phyloP scores from a whole-genome alignment of 2,888 invertebrate genomes.

The Lycaena phlaeas region DNA sequence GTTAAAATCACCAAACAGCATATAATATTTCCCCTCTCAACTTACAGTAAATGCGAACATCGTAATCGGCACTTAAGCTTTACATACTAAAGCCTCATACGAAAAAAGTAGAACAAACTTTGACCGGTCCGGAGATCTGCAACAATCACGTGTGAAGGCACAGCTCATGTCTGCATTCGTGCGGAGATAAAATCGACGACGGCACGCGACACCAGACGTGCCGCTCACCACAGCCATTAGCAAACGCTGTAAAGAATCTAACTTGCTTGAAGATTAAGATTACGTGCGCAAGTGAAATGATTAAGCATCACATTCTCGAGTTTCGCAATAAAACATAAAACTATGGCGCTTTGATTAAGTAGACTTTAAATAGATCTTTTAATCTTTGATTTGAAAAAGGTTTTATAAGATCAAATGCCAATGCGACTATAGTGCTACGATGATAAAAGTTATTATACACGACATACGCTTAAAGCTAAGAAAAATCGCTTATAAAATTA shows the following conservation, averaged over 20 bases:
- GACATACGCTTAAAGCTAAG: no score
- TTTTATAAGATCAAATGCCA: no score
- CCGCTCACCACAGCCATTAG: conserved; percentile 29
- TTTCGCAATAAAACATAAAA: conserved; percentile 11
- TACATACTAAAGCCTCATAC: no score
- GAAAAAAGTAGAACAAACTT: conserved; percentile 11
- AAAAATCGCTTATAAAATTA: no score
- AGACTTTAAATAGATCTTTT: conserved; percentile 6
- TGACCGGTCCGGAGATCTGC: conserved; percentile 35
- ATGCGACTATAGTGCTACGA: no score
- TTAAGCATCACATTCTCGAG: conserved; percentile 15
- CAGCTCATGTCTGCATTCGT: conserved; percentile 58
- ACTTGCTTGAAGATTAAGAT: conserved; percentile 21
- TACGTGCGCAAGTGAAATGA: conserved; percentile 18
- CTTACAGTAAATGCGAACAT: no score
- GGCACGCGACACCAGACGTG: conserved; percentile 57
- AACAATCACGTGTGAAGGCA: conserved; percentile 68
- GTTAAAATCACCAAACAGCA: no score
- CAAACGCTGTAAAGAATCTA: conserved; percentile 22
- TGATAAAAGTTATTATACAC: no score
- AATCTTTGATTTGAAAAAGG: no score
- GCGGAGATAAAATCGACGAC: conserved; percentile 55
- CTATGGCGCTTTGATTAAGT: conserved; percentile 4
- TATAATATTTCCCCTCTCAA: no score
- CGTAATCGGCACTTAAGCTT: no score